Percentiles rank a stretch among this genome's conserved stretches.
phyloP scores from a whole-genome alignment of 1,140 invertebrate genomes.

The Cotesia typhae region DNA sequence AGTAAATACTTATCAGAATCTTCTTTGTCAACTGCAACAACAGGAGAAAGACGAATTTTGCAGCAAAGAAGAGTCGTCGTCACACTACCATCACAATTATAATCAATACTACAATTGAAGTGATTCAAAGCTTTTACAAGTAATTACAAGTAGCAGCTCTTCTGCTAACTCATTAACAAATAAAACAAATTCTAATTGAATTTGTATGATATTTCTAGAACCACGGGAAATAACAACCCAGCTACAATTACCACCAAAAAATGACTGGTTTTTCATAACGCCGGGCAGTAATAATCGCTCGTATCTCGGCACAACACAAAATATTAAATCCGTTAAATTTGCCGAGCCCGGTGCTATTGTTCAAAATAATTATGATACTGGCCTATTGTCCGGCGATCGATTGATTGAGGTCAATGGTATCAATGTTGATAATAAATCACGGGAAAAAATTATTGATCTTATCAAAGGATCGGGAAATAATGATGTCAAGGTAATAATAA shows the following conservation, averaged over 20 bases:
- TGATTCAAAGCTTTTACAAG: constrained; percentile 57
- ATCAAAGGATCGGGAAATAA: constrained; percentile 85
- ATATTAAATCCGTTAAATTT: constrained; percentile 84
- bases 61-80: constrained; percentile 62
- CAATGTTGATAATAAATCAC: constrained; percentile 82
- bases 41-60: constrained; percentile 48
- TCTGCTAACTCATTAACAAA: constrained; percentile 85
- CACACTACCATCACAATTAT: constrained; percentile 46
- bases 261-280: constrained; percentile 94
- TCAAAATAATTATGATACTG: constrained; percentile 79
- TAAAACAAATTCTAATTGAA: constrained; percentile 82
- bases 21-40: constrained; percentile 53
- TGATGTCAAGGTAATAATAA: constrained; percentile 78
- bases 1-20: constrained; percentile 74
- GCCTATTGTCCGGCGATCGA: constrained; percentile 91
- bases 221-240: constrained; percentile 81
- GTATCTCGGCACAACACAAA: constrained; percentile 64
- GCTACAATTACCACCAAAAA: constrained; percentile 82
- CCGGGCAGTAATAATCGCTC: constrained; percentile 82
- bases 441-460: constrained; percentile 93
- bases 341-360: constrained; percentile 89
- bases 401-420: constrained; percentile 90
- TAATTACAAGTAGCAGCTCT: constrained; percentile 77
- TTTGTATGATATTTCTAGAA: constrained; percentile 76
- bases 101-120: constrained; percentile 53